Conservation (phyloP, 2,113 vertebrate species). For the Potamarius usumacintae region DNA sequence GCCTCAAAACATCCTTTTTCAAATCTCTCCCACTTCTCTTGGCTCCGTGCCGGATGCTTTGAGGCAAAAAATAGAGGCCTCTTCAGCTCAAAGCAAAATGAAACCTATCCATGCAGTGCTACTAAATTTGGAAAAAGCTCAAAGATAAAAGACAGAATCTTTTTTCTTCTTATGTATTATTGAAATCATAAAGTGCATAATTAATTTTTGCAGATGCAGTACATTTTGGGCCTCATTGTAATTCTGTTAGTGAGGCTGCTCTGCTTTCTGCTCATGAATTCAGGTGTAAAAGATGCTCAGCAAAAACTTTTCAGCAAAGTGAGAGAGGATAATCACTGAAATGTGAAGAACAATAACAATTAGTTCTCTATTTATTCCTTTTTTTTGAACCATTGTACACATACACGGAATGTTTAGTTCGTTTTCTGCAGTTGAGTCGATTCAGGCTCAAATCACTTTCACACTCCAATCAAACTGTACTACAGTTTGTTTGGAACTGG, state of each 20-base stretch:
- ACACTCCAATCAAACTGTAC: not conserved
- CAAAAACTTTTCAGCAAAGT: constrained; percentile 19
- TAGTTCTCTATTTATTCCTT: not conserved
- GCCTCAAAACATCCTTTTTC: constrained; percentile 41
- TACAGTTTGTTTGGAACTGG: not conserved
- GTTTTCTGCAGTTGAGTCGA: not conserved
- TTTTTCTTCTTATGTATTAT: constrained; percentile 60
- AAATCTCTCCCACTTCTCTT: constrained; percentile 50
- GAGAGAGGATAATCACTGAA: not conserved
- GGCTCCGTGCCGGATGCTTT: constrained; percentile 53
- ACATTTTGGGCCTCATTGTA: constrained; percentile 52
- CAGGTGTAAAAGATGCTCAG: constrained; percentile 43
- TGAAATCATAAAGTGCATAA: constrained; percentile 71
- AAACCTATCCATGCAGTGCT: constrained; percentile 67
- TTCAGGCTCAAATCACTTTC: not conserved
- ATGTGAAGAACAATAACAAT: not conserved
- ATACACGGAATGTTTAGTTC: not conserved
- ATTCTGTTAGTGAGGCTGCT: constrained; percentile 45
- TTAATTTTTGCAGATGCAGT: constrained; percentile 70
- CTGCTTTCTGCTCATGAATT: constrained; percentile 21
- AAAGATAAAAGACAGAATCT: constrained; percentile 62
- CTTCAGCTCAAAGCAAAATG: constrained; percentile 66
- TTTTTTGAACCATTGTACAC: not conserved
- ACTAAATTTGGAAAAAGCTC: constrained; percentile 67
- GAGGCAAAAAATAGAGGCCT: constrained; percentile 58